phyloP scores from a whole-genome alignment of 2,113 vertebrate genomes.

The Apaloderma vittatum region DNA sequence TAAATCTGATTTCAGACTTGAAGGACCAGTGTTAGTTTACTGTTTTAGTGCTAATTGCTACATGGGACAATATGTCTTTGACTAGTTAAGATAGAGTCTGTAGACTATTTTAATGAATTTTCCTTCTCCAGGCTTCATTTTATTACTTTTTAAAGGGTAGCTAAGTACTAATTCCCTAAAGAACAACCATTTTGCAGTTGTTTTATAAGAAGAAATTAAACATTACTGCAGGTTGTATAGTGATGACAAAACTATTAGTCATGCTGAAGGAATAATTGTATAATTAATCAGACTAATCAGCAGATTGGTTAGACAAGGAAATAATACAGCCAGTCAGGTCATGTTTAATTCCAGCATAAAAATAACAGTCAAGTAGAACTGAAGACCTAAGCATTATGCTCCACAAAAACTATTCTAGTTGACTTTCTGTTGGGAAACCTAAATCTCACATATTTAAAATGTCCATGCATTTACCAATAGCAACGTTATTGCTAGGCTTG shows the following conservation, averaged over 20 bases:
- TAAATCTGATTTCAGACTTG: neutral
- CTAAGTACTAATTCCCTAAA: constrained; percentile 34
- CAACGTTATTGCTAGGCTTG: neutral
- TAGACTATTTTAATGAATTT: constrained; percentile 37
- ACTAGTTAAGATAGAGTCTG: constrained; percentile 11
- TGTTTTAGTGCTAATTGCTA: neutral
- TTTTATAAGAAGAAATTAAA: constrained; percentile 38
- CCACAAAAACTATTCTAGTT: neutral
- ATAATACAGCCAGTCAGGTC: constrained; percentile 49
- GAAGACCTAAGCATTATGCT: neutral
- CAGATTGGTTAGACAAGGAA: constrained; percentile 44
- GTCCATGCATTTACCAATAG: neutral
- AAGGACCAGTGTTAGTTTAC: neutral
- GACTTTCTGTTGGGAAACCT: neutral
- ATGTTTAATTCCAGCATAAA: constrained; percentile 47
- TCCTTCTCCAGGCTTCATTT: constrained; percentile 13
- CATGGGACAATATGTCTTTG: neutral
- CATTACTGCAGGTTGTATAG: neutral
- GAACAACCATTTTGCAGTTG: neutral
- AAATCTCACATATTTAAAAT: neutral
- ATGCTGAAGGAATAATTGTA: constrained; percentile 42
- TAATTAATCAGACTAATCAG: constrained; percentile 57
- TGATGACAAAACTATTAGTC: constrained; percentile 47
- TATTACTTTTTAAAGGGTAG: constrained; percentile 40
- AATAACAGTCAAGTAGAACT: neutral